Base-by-base conservation (phyloP, 2,888 invertebrate species). In the Melieria crassipennis region DNA sequence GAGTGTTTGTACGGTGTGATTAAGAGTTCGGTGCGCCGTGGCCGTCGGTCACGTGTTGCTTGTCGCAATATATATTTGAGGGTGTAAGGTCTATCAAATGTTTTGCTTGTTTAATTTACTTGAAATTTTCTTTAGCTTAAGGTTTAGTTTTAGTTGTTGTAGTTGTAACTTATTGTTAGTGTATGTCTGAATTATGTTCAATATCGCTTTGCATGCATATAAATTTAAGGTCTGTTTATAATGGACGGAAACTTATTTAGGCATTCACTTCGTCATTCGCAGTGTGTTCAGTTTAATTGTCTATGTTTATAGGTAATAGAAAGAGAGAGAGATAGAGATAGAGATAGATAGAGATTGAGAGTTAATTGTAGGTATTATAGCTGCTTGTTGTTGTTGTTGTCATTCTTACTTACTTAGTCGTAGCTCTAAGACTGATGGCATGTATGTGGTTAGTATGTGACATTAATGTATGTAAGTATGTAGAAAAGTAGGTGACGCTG, bases 171-270 rank as follows among this genome's bases (percentile, higher is more conserved):
- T 30, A 11, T 63, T 16, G 5, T 10, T 57, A 42, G 7, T 56
- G 30, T 62, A 30, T 55, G 9, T 71, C 16, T 65, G 65, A 43
- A 66, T 69, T 71, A 69, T 48, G 66, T 57, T 73, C 66, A 43
- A 45, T 79, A 78, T 76, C 74, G 77, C 74, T 77, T 77, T 72
- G 70, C 70, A 73, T 80, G 79, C 81, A 83, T 79, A 84, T 84
- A 82, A 79, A 82, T 82, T 85, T 85, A 86, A 85, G 86, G 85
- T 85, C 85, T 85, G 85, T 81, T 85, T 85, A 86, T 86, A 85
- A 85, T 86, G 85, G 85, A 85, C 85, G 85, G 85, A 85, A 86
- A 85, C 83, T 84, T 83, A 84, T 84, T 75, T 84, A 84, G 84
- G 84, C 84, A 82, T 83, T 71, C 73, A 42, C 67, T 68, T 70